Conservation (phyloP, 2,113 vertebrate genomes). For the Oncorhynchus tshawytscha region DNA sequence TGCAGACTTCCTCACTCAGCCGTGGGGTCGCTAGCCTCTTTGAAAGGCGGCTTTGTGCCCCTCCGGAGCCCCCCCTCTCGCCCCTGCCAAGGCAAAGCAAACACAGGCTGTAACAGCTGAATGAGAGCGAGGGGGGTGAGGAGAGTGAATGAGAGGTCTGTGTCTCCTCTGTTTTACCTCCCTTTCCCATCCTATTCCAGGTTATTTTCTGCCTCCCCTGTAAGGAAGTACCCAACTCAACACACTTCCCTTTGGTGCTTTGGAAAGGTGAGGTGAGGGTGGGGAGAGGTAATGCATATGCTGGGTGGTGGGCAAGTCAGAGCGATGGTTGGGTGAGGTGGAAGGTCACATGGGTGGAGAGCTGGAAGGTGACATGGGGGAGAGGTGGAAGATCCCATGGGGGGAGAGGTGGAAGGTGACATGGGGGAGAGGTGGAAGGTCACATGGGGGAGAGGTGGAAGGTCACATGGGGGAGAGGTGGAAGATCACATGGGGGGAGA, state of each 20-base stretch:
- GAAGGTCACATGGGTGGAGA: no score
- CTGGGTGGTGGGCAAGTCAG: conserved; percentile 7
- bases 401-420: background rate
- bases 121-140: conserved; percentile 39
- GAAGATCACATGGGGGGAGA: conserved; percentile 8
- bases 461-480: background rate
- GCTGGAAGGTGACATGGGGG: conserved; percentile 20
- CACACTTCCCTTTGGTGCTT: background rate
- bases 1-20: conserved; percentile 68
- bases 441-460: background rate
- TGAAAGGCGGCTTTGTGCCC: conserved; percentile 73
- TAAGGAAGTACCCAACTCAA: background rate
- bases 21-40: conserved; percentile 61
- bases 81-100: conserved; percentile 58
- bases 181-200: conserved; percentile 11
- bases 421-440: background rate
- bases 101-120: conserved; percentile 62
- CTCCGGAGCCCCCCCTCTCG: background rate
- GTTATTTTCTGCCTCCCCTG: background rate
- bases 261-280: conserved; percentile 2
- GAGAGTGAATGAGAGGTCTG: conserved; percentile 58
- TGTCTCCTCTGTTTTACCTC: conserved; percentile 47
- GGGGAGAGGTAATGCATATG: background rate
- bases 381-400: conserved; percentile 14
- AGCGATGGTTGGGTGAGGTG: conserved; percentile 1